Evolutionary conservation across 2,888 invertebrate species (phyloP).

Genomic region (Drosophila pegasa): DNA sequence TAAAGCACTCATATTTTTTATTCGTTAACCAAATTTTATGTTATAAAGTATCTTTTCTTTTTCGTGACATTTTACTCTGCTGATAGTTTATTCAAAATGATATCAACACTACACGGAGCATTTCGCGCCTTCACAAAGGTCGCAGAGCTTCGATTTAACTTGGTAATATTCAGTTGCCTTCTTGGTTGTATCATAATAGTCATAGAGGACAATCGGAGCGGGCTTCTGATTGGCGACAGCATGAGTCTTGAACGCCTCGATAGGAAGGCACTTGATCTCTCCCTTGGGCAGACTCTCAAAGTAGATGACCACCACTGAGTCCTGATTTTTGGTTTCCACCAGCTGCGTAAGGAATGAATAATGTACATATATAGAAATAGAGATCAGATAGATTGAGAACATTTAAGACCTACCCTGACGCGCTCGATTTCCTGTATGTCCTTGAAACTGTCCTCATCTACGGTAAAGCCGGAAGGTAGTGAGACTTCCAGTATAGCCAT

Average conservation of each 20-base stretch:
- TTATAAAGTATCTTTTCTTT: too few relatives aligned
- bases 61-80: too few relatives aligned
- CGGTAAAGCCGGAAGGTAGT: constrained; percentile 95
- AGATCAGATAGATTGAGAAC: not conserved
- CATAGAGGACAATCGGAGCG: constrained; percentile 93
- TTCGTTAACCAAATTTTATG: too few relatives aligned
- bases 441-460: constrained; percentile 91
- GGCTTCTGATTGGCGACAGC: constrained; percentile 94
- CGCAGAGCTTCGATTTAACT: constrained; percentile 80
- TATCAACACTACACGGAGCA: constrained; percentile 56
- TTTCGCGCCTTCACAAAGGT: constrained; percentile 37
- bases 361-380: not conserved
- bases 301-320: constrained; percentile 88
- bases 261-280: constrained; percentile 91
- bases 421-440: constrained; percentile 86
- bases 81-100: not conserved
- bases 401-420: constrained; percentile 74
- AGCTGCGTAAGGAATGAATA: constrained; percentile 78
- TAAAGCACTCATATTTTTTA: too few relatives aligned
- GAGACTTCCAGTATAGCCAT: constrained; percentile 96
- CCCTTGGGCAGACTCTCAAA: constrained; percentile 88
- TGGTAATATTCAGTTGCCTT: constrained; percentile 81
- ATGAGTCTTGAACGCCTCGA: constrained; percentile 92
- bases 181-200: constrained; percentile 93
- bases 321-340: constrained; percentile 89